Evolutionary conservation across 1,140 invertebrate genomes (phyloP).

Genomic region (Drosophila pachea): DNA sequence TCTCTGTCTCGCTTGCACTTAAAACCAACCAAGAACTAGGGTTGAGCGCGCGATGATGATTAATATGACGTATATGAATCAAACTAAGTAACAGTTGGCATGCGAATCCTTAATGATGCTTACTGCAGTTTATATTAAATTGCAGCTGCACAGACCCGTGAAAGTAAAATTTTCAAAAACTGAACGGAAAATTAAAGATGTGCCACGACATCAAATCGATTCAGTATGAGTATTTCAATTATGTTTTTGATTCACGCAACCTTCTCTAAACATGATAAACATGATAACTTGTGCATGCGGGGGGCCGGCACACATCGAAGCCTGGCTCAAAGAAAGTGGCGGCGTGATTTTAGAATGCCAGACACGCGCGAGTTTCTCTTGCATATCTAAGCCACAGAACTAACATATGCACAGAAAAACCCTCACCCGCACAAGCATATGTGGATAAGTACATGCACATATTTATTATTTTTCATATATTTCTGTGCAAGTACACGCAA

Average conservation of each 20-base stretch:
- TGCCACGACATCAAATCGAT: no score
- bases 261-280: background rate
- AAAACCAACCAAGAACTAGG: slow-evolving; percentile 1
- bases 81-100: background rate
- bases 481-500: slow-evolving; percentile 12
- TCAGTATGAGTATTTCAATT: no score
- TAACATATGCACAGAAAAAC: slow-evolving; percentile 1
- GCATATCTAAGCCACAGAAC: slow-evolving; percentile 10
- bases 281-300: background rate
- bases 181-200: no score
- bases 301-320: slow-evolving; percentile 8
- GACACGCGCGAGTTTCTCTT: slow-evolving; percentile 46
- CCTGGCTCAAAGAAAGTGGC: slow-evolving; percentile 37
- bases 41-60: slow-evolving; percentile 1
- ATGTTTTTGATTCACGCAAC: background rate
- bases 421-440: slow-evolving; percentile 5
- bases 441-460: slow-evolving; percentile 18
- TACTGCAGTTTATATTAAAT: no score
- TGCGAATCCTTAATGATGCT: background rate
- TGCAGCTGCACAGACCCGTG: no score
- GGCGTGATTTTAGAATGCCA: slow-evolving; percentile 27
- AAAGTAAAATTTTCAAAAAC: no score
- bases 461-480: slow-evolving; percentile 14
- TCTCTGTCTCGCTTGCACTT: background rate
- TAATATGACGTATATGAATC: background rate